Conservation (phyloP, 2,888 invertebrate genomes). For the Myopa tessellatipennis region DNA sequence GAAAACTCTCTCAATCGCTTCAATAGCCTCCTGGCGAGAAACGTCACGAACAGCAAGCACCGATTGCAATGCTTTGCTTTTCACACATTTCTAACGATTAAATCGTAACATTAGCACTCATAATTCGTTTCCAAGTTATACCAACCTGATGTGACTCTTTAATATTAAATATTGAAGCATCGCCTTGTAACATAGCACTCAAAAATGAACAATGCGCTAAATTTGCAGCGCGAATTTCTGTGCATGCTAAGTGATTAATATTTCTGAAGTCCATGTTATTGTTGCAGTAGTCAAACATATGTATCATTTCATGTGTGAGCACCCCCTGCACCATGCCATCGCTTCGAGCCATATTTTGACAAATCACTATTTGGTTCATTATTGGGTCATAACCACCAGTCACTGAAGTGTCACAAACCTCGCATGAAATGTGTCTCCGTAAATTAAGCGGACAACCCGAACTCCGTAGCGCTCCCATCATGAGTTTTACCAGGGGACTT, state of each 20-base stretch:
- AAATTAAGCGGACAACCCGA: slow-evolving; percentile 79
- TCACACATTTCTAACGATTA: slow-evolving; percentile 82
- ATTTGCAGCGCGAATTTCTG: slow-evolving; percentile 95
- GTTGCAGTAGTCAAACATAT: slow-evolving; percentile 95
- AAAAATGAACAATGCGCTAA: slow-evolving; percentile 91
- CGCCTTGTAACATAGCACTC: slow-evolving; percentile 79
- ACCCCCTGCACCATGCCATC: slow-evolving; percentile 82
- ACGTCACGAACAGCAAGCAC: slow-evolving; percentile 85
- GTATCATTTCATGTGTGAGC: slow-evolving; percentile 92
- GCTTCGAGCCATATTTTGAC: slow-evolving; percentile 83
- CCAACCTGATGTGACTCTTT: slow-evolving; percentile 81
- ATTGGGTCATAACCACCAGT: slow-evolving; percentile 83
- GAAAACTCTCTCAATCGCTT: slow-evolving; percentile 88
- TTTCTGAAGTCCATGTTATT: slow-evolving; percentile 90
- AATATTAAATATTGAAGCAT: slow-evolving; percentile 78
- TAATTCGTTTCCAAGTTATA: not conserved
- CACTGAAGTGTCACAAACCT: slow-evolving; percentile 84
- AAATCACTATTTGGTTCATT: slow-evolving; percentile 78
- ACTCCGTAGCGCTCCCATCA: slow-evolving; percentile 83
- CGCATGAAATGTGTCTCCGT: slow-evolving; percentile 90
- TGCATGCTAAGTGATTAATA: slow-evolving; percentile 92
- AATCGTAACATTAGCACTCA: not conserved
- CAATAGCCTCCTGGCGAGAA: slow-evolving; percentile 76
- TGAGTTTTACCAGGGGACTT: slow-evolving; percentile 84
- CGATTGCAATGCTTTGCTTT: slow-evolving; percentile 86